Evolutionary conservation across 2,113 vertebrate genomes (phyloP), one percentile per base, ranked within the genome.

Genomic region (Ammodytes marinus): DNA sequence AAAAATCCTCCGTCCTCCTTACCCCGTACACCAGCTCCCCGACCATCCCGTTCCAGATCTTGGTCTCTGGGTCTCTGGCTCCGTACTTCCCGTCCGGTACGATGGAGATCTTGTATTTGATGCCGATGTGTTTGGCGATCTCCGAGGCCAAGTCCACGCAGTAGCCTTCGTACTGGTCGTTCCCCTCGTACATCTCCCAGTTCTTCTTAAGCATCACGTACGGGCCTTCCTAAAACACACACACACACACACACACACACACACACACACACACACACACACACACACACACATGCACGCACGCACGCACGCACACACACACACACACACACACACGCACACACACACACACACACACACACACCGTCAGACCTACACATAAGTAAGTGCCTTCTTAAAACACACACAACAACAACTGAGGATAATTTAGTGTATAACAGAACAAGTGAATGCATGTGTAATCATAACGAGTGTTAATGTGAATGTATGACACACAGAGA

Each of bases 121-220:
- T 97, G 92, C 98, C 98, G 93, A 99, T 99, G 93, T 99, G 98
- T 89, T 99, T 99, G 94, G 98, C 97, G 92, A 99, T 99, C 95
- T 99, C 98, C 77, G 96, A 98, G 50, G 98, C 98, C 95, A 99
- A 94, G 95, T 99, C 98, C 96, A 99, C 98, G 93, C 98, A 99
- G 95, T 99, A 99, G 80, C 98, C 98, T 95, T 99, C 98, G 89
- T 97, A 99, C 92, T 97, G 97, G 95, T 99, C 98, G 94, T 99
- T 99, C 86, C 98, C 98, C 93, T 99, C 98, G 95, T 97, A 97
- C 92, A 97, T 95, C 95, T 99, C 98, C 91, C 97, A 98, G 95
- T 99, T 99, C 96, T 99, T 99, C 97, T 99, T 99, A 86, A 97
- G 97, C 98, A 99, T 99, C 94, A 99, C 98, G 92, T 99, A 99